These are phyloP conservation scores for Aquatica leii DNA, from an alignment of 2,888 invertebrate genomes.

Conservation along the genomic window DNA sequence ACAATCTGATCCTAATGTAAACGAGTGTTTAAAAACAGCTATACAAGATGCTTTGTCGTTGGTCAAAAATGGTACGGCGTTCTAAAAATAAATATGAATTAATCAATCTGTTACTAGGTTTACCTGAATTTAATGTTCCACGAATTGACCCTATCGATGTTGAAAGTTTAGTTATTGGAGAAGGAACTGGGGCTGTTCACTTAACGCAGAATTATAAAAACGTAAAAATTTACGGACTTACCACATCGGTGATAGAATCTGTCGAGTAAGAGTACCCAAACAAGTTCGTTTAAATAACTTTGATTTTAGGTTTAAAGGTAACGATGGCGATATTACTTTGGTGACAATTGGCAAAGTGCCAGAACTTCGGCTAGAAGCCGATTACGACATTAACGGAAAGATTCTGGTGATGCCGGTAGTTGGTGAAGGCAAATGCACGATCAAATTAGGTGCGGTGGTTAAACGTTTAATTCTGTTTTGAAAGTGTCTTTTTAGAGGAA, in stretches of 20 bases:
- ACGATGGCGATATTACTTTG: background rate
- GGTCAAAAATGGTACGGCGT: conserved; percentile 2
- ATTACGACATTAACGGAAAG: conserved; percentile 73
- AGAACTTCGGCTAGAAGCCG: conserved; percentile 65
- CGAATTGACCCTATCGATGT: conserved; percentile 62
- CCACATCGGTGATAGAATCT: conserved; percentile 64
- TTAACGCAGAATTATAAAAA: conserved; percentile 73
- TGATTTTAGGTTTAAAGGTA: background rate
- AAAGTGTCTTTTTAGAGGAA: conserved; percentile 62
- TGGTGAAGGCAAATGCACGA: conserved; percentile 71
- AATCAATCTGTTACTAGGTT: conserved; percentile 4
- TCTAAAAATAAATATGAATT: background rate
- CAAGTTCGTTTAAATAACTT: background rate
- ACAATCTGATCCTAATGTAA: background rate
- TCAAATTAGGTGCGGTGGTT: conserved; percentile 65
- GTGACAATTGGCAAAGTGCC: conserved; percentile 47
- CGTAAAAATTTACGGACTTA: conserved; percentile 70
- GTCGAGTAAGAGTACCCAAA: conserved; percentile 63
- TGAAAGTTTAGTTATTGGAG: conserved; percentile 58
- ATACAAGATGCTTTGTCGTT: conserved; percentile 2
- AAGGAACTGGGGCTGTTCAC: conserved; percentile 68
- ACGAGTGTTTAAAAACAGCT: conserved; percentile 1
- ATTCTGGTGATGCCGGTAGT: conserved; percentile 71
- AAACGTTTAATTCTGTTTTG: background rate
- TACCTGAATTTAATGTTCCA: conserved; percentile 57